Evolutionary conservation across 1,140 invertebrate genomes (phyloP), one percentile per base, ranked within the genome.

Genomic region (Mactra quadrangularis): DNA sequence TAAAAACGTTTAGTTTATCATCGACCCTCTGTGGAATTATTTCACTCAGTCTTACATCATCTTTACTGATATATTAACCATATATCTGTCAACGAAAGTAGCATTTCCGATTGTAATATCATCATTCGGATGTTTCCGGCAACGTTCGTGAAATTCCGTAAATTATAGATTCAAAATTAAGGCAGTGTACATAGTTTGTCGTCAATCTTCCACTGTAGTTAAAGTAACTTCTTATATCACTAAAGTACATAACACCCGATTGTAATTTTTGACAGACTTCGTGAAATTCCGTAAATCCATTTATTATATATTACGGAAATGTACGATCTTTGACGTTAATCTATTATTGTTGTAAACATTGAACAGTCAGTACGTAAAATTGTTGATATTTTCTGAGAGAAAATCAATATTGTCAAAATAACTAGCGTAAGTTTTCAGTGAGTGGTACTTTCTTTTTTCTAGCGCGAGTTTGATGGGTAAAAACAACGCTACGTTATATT

Each of bases 381-480:
- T 6, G 15, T 41, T 7, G 38, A 6, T 41, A 64, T 41, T 22
- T 9, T 19, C 13, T 59, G 4, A 33, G 29, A 27, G 9, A 17
- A 33, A 64, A 64, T 64, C 60, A 35, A 64, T 64, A 64, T 35
- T 22, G 33, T 64, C 6, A 64, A 64, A 64, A 38, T 64, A 64
- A 64, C 35, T 64, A 19, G 60, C 7, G 33, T 64, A 11, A 64
- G 60, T 22, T 64, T 64, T 64, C 22, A 64, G 25, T 19, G 35
- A 64, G 41, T 25, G 29, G 4, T 17, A 33, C 33, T 4, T 45
- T 15, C 13, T 64, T n/a, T n/a, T n/a, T n/a, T n/a, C n/a, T n/a
- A n/a, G n/a, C 25, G 13, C 27, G 15, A 57, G n/a, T 57, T 27
- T 27, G 22, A 27, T 57, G 4, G 38, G 15, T 7, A 41, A 41